Percentiles rank a stretch among this genome's conserved stretches.
Conservation (phyloP, 2,113 vertebrate genomes). For the Thoracochromis brauschi region DNA sequence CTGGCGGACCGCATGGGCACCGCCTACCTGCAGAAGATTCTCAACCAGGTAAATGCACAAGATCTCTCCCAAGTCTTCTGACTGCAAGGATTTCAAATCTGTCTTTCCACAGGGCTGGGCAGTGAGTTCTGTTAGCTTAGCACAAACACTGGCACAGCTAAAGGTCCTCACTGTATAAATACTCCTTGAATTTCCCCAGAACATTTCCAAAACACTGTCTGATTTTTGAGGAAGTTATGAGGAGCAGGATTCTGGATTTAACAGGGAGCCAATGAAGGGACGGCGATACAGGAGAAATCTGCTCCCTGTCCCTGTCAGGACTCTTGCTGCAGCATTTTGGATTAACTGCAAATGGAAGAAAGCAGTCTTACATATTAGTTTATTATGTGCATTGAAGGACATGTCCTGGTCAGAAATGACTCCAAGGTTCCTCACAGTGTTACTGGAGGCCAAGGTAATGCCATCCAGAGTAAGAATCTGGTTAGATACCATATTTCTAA, state of each 20-base stretch:
- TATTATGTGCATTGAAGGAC: background rate
- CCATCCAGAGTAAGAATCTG: background rate
- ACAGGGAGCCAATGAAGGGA: background rate
- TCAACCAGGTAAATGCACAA: conserved; percentile 80
- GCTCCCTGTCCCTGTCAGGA: background rate
- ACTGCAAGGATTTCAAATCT: background rate
- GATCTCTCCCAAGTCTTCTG: background rate
- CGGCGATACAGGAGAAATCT: accelerated
- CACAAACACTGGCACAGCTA: background rate
- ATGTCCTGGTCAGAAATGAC: accelerated
- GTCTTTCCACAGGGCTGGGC: background rate
- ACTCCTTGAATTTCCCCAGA: background rate
- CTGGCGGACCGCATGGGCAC: conserved; percentile 96
- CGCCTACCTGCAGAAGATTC: conserved; percentile 84
- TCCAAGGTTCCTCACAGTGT: background rate
- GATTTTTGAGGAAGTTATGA: background rate
- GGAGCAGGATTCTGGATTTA: background rate
- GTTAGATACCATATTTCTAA: accelerated
- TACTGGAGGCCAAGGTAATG: background rate
- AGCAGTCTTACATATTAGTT: background rate
- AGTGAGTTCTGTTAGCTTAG: background rate
- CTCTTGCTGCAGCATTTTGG: background rate
- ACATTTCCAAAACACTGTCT: background rate
- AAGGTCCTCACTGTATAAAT: background rate
- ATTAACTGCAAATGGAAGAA: background rate